phyloP scores from a whole-genome alignment of 1,140 invertebrate genomes.

The Zelostemma sp. region DNA sequence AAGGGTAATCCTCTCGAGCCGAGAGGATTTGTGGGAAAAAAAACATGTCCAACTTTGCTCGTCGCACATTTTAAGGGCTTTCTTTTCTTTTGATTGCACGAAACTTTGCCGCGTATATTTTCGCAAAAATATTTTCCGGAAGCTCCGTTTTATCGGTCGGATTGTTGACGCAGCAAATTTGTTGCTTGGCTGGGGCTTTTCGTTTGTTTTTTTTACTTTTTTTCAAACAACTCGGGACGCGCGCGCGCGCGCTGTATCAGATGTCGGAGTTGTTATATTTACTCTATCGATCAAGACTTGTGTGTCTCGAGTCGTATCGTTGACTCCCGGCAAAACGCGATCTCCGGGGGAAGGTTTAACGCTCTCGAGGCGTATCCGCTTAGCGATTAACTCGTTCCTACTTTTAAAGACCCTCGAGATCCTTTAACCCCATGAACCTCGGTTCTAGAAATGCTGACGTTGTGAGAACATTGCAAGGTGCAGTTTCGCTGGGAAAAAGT shows the following conservation, averaged over 20 bases:
- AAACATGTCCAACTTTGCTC: too few species aligned
- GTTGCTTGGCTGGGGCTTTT: background rate
- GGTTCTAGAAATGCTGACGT: slow-evolving; percentile 38
- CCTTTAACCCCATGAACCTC: slow-evolving; percentile 14
- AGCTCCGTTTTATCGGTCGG: too few species aligned
- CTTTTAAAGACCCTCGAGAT: slow-evolving; percentile 27
- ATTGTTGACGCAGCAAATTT: background rate
- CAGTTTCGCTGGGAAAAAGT: slow-evolving; percentile 5
- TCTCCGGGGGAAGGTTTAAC: slow-evolving; percentile 24
- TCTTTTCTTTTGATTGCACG: too few species aligned
- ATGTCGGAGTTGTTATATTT: slow-evolving; percentile 1
- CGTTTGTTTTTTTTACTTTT: background rate
- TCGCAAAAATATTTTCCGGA: too few species aligned
- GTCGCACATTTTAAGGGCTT: too few species aligned
- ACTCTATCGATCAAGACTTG: slow-evolving; percentile 5
- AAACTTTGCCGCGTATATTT: too few species aligned
- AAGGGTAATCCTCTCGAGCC: too few species aligned
- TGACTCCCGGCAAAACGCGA: slow-evolving; percentile 12
- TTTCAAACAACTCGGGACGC: background rate
- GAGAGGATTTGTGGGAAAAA: too few species aligned
- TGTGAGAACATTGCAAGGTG: slow-evolving; percentile 17
- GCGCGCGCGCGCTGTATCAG: background rate
- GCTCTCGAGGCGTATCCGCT: slow-evolving; percentile 35
- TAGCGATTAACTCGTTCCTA: slow-evolving; percentile 46
- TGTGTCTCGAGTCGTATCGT: slow-evolving; percentile 3